Conservation (phyloP, 2,888 invertebrate species). For the Ischnura elegans region DNA sequence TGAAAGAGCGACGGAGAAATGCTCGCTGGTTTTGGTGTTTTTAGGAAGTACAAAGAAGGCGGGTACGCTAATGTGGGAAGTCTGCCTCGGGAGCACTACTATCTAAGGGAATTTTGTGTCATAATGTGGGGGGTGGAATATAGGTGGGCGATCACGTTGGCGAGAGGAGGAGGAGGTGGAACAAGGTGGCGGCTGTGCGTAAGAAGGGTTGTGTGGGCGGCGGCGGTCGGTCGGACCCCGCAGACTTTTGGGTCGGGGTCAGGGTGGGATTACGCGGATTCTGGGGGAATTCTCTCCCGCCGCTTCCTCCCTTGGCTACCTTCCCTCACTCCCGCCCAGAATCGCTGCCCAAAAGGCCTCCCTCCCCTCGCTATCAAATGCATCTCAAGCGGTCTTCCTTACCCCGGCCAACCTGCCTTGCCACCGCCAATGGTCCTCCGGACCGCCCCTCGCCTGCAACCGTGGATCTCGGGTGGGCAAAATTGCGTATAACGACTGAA, state of each 20-base stretch:
- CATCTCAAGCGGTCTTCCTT: background rate
- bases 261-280: slow-evolving; percentile 59
- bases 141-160: background rate
- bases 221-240: background rate
- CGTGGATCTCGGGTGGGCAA: slow-evolving; percentile 52
- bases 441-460: background rate
- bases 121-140: slow-evolving; percentile 53
- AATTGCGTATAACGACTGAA: slow-evolving; percentile 64
- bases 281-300: background rate
- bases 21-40: background rate
- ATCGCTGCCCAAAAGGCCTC: slow-evolving; percentile 36
- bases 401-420: background rate
- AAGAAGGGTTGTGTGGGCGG: background rate
- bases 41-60: background rate
- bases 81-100: background rate
- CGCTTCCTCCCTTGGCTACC: background rate
- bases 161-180: background rate
- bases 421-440: slow-evolving; percentile 58
- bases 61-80: slow-evolving; percentile 30
- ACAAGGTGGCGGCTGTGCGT: background rate
- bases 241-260: slow-evolving; percentile 52
- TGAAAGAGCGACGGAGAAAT: background rate
- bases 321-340: background rate
- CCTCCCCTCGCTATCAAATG: slow-evolving; percentile 17
- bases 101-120: slow-evolving; percentile 44